Base-by-base conservation (phyloP, 1,140 invertebrate species). In the Lineus longissimus region DNA sequence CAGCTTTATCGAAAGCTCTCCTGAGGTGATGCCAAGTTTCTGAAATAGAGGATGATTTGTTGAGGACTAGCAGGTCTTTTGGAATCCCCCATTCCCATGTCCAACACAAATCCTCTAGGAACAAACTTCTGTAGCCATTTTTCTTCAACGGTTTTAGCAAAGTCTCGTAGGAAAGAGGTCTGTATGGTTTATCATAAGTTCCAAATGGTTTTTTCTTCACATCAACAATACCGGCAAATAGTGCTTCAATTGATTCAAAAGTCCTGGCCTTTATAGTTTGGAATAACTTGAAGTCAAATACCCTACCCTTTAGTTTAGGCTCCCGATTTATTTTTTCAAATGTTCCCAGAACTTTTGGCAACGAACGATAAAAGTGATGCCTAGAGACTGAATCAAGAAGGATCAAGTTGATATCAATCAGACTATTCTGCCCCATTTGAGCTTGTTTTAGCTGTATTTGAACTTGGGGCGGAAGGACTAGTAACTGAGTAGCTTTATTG, bases 31-130 rank as follows among this genome's bases (percentile, higher is more conserved):
- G 58, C 70, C 73, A 75, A 1, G 61, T 63, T 47, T 70, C 66
- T 23, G 47, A 51, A n/a, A 41, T 54, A 9, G 33, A 40, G 19
- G 73, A 43, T 17, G 41, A 65, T 58, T 70, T 70, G 61, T 79
- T 70, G 29, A 71, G 59, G 7, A 76, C 73, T 22, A 68, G 66
- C 27, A 81, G 66, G 61, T 79, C 77, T 61, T 76, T 79, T 11
- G 73, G 63, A 23, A 79, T 43, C 0, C 77, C 78, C 77, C 78
- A 79, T 63, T 79, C 76, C 76, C 76, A 79, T 7, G 62, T 63
- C 61, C 73, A 78, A 61, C 78, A 81, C 31, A 79, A 55, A 66
- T 81, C 78, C 56, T 81, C 78, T 25, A 78, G 58, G 73, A 72
- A 79, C n/a, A 79, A 64, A 29, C 73, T 81, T 40, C 51, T 61